Evolutionary conservation across 2,113 vertebrate species (phyloP).

Genomic region (Notothenia rossii): DNA sequence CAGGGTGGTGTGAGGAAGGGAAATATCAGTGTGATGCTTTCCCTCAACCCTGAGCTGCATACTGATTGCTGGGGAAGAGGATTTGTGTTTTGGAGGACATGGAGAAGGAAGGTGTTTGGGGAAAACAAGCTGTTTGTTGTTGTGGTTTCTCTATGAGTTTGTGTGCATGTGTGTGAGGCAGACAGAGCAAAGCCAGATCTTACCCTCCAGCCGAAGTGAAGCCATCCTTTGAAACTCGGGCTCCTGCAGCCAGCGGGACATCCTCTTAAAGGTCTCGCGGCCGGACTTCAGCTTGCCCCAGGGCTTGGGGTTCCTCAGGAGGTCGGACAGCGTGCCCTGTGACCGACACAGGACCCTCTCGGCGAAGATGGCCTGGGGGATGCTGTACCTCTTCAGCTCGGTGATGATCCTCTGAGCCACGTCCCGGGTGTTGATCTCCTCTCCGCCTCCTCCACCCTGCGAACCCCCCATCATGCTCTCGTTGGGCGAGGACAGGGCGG

Average conservation of each 20-base stretch:
- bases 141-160: slow-evolving; percentile 39
- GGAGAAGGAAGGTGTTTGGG: slow-evolving; percentile 65
- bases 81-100: slow-evolving; percentile 58
- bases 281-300: slow-evolving; percentile 91
- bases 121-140: slow-evolving; percentile 66
- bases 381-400: slow-evolving; percentile 90
- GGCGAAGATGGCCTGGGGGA: slow-evolving; percentile 90
- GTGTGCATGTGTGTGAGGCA: slow-evolving; percentile 40
- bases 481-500: slow-evolving; percentile 72
- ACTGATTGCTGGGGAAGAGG: slow-evolving; percentile 66
- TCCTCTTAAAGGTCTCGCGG: slow-evolving; percentile 90
- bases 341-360: slow-evolving; percentile 89
- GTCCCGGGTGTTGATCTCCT: slow-evolving; percentile 90
- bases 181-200: slow-evolving; percentile 70
- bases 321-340: slow-evolving; percentile 89
- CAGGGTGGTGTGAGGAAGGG: slow-evolving; percentile 25
- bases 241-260: slow-evolving; percentile 90
- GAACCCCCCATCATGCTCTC: slow-evolving; percentile 78
- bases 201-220: slow-evolving; percentile 89
- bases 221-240: slow-evolving; percentile 91
- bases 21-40: slow-evolving; percentile 66
- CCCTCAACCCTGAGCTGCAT: slow-evolving; percentile 75
- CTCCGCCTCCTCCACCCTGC: slow-evolving; percentile 64
- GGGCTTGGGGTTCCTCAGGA: slow-evolving; percentile 90
- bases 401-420: slow-evolving; percentile 90